Evolutionary conservation across 2,113 vertebrate species (phyloP).

Genomic region (Scophthalmus maximus): DNA sequence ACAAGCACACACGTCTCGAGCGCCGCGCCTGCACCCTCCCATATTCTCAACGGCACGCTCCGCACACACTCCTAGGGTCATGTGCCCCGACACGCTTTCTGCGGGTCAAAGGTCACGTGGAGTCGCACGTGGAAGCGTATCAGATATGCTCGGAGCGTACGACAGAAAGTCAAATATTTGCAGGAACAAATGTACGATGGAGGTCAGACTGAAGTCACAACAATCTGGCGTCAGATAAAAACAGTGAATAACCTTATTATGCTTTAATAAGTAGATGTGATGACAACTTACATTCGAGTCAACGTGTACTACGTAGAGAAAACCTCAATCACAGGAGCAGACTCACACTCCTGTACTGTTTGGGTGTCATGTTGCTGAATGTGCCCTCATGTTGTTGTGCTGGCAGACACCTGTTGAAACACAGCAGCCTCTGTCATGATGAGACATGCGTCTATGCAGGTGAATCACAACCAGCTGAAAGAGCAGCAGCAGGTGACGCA

Average conservation of each 20-base stretch:
- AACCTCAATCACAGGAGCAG: not conserved
- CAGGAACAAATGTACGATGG: not conserved
- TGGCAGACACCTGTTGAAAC: conserved; percentile 75
- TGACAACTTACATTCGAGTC: not conserved
- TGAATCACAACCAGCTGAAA: conserved; percentile 58
- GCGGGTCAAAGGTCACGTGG: conserved; percentile 46
- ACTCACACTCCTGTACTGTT: not conserved
- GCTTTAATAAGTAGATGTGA: too few relatives aligned
- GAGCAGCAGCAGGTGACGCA: conserved; percentile 60
- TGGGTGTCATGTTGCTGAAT: conserved; percentile 2
- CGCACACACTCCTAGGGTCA: conserved; percentile 57
- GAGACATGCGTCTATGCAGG: conserved; percentile 70
- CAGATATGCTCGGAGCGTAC: conserved; percentile 14
- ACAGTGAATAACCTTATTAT: not conserved
- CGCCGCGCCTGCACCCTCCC: conserved; percentile 1
- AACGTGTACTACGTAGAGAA: not conserved
- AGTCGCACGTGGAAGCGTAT: conserved; percentile 32
- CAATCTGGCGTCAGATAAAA: not conserved
- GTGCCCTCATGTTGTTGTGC: conserved; percentile 33
- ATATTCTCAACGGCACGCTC: conserved; percentile 54
- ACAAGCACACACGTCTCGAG: conserved; percentile 9
- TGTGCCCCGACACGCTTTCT: conserved; percentile 44
- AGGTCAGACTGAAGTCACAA: not conserved
- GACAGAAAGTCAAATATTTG: not conserved
- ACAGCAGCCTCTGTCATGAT: conserved; percentile 61